A percentile compares a stretch with the other conserved stretches of the same genome.
phyloP scores from a whole-genome alignment of 2,797 vertebrate species.

The Champsocephalus esox region DNA sequence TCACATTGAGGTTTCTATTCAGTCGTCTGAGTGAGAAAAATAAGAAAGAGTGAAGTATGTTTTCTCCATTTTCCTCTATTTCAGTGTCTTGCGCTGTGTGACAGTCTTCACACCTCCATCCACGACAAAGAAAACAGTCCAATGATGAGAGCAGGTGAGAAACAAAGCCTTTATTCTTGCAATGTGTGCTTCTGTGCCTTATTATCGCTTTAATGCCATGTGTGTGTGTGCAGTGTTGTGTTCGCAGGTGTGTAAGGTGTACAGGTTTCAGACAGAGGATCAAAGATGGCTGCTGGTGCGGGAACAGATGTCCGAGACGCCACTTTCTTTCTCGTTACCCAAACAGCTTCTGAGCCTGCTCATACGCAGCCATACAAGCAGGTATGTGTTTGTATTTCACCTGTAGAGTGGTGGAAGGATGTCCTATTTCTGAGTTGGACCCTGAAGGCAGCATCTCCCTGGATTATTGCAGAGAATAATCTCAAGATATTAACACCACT shows the following conservation, averaged over 20 bases:
- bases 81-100: constrained; percentile 57
- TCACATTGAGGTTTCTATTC: not conserved
- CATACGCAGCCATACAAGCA: constrained; percentile 86
- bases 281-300: constrained; percentile 90
- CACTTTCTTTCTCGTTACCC: constrained; percentile 90
- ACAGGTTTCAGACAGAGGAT: constrained; percentile 90
- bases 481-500: too few relatives aligned
- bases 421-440: too few relatives aligned
- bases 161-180: not conserved
- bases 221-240: constrained; percentile 83
- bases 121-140: constrained; percentile 72
- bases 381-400: constrained; percentile 35
- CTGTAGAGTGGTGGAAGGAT: too few relatives aligned
- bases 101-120: constrained; percentile 58
- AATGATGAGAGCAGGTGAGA: constrained; percentile 72
- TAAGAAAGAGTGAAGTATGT: not conserved
- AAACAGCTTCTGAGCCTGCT: constrained; percentile 88
- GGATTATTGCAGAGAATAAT: too few relatives aligned
- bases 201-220: too few relatives aligned
- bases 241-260: constrained; percentile 88
- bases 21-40: not conserved
- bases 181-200: too few relatives aligned
- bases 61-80: not conserved
- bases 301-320: constrained; percentile 93
- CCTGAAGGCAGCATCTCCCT: too few relatives aligned